These are phyloP conservation scores for Hippolais icterina DNA, from an alignment of 2,113 vertebrate species.

Conservation along the genomic window DNA sequence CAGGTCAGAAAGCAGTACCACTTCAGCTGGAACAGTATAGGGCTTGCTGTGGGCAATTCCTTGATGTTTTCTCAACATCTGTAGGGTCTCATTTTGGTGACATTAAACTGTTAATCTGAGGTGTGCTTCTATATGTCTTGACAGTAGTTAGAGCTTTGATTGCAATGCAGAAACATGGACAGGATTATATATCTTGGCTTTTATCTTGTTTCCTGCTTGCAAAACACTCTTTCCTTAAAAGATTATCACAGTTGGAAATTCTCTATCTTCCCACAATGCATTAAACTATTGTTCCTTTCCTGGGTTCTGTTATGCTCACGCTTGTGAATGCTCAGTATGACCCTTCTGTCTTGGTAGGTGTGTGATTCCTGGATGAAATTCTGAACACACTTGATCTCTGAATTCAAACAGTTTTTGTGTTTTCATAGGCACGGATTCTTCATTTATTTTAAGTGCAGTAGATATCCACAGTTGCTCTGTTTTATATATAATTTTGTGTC, in stretches of 20 bases:
- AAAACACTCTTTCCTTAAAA: background rate
- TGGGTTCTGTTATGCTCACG: background rate
- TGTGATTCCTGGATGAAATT: background rate
- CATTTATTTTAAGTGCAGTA: background rate
- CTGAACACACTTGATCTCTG: background rate
- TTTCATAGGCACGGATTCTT: background rate
- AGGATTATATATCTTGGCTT: background rate
- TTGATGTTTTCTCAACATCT: background rate
- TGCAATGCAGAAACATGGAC: background rate
- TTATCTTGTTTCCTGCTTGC: background rate
- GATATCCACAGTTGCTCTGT: background rate
- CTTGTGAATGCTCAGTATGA: background rate
- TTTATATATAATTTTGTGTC: background rate
- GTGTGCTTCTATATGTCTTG: background rate
- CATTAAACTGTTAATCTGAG: background rate
- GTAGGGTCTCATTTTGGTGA: background rate
- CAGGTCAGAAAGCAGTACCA: background rate
- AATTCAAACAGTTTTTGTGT: background rate
- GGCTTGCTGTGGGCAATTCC: background rate
- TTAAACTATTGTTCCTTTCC: background rate
- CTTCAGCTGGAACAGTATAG: background rate
- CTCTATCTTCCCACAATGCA: background rate
- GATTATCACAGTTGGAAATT: background rate
- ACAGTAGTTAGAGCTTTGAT: background rate
- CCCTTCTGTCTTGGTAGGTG: background rate